A percentile compares a stretch with the other conserved stretches of the same genome.
These are phyloP conservation scores for Acridotheres tristis DNA, from an alignment of 2,797 vertebrate genomes.

Conservation along the genomic window DNA sequence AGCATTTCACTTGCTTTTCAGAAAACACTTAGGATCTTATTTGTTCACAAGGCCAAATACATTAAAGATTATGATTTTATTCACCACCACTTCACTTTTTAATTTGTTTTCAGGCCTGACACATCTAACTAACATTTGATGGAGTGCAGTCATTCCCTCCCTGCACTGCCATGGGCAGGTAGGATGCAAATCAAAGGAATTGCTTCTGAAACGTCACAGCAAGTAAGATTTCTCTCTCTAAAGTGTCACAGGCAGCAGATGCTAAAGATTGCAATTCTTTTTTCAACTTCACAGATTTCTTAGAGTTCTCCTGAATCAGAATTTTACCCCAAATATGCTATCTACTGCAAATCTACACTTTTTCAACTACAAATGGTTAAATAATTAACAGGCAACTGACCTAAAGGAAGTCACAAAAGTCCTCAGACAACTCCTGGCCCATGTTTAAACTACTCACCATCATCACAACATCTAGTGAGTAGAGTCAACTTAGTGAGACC, in stretches of 20 bases:
- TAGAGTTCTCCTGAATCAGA: background rate
- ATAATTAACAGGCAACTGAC: background rate
- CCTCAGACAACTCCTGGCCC: background rate
- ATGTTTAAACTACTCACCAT: background rate
- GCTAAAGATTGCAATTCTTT: background rate
- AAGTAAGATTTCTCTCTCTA: background rate
- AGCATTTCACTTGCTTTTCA: background rate
- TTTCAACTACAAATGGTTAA: background rate
- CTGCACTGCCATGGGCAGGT: background rate
- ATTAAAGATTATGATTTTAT: background rate
- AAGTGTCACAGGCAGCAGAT: background rate
- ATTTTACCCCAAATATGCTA: background rate
- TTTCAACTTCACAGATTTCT: background rate
- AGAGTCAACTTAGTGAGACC: background rate
- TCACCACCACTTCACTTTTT: background rate
- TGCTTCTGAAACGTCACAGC: background rate
- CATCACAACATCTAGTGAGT: background rate
- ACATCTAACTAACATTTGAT: background rate
- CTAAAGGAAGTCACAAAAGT: background rate
- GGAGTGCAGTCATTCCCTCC: background rate
- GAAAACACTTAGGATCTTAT: background rate
- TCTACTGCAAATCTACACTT: background rate
- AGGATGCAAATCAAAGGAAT: constrained; percentile 21
- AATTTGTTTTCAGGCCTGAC: background rate
- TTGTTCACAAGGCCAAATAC: background rate